Percentiles rank a stretch among this genome's conserved stretches.
These are phyloP conservation scores for Folsomia candida DNA, from an alignment of 2,888 invertebrate genomes.

Conservation along the genomic window DNA sequence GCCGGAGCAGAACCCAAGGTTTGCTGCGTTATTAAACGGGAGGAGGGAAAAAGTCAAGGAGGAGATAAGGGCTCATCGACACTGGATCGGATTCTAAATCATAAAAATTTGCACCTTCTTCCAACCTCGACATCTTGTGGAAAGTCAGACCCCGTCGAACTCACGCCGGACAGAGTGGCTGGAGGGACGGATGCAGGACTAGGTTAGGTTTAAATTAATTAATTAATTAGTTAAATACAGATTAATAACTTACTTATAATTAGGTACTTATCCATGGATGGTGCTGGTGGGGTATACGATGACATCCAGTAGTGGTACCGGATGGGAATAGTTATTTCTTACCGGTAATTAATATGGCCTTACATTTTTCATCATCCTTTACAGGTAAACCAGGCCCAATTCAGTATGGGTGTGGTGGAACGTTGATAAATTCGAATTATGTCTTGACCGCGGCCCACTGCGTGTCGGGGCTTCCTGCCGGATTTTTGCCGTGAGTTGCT, in stretches of 20 bases:
- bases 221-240: too few species aligned
- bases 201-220: too few species aligned
- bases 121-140: not conserved
- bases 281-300: not conserved
- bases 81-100: not conserved
- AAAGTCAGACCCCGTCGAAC: not conserved
- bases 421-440: slow-evolving; percentile 68
- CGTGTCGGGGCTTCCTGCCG: slow-evolving; percentile 66
- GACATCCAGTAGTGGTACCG: too few species aligned
- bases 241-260: too few species aligned
- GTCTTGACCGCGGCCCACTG: slow-evolving; percentile 77
- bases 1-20: not conserved
- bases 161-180: not conserved
- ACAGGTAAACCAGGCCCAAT: not conserved
- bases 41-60: not conserved
- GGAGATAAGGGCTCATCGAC: too few species aligned
- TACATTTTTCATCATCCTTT: too few species aligned
- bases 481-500: not conserved
- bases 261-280: not conserved
- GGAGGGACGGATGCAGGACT: not conserved
- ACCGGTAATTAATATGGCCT: too few species aligned
- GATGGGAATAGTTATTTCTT: too few species aligned
- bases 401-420: slow-evolving; percentile 67
- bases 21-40: not conserved
- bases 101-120: not conserved